Percentiles rank a stretch among this genome's conserved stretches.
Evolutionary conservation across 2,113 vertebrate genomes (phyloP).

Genomic region (Heloderma charlesbogerti): DNA sequence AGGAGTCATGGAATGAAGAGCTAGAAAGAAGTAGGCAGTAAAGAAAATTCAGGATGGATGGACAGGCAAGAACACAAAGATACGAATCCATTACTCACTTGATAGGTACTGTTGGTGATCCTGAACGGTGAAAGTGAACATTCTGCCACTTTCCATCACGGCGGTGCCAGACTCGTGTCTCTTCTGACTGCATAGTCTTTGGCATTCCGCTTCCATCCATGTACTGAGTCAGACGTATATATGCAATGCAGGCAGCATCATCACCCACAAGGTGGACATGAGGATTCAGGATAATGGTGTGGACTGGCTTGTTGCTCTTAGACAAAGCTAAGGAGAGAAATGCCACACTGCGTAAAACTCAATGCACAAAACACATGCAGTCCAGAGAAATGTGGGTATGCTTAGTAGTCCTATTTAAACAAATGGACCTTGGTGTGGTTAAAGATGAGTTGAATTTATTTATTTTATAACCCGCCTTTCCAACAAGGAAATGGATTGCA

Average conservation of each 20-base stretch:
- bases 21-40: background rate
- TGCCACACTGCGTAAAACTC: background rate
- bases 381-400: background rate
- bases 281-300: constrained; percentile 96
- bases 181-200: constrained; percentile 96
- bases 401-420: background rate
- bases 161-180: constrained; percentile 96
- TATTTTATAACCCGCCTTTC: too few relatives aligned
- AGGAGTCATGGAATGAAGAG: background rate
- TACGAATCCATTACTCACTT: constrained; percentile 80
- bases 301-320: constrained; percentile 90
- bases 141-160: constrained; percentile 98
- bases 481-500: background rate
- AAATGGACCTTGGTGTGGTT: background rate
- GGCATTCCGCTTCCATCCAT: constrained; percentile 89
- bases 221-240: constrained; percentile 96
- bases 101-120: constrained; percentile 91
- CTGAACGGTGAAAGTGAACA: constrained; percentile 97
- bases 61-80: too few relatives aligned
- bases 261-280: constrained; percentile 96
- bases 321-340: constrained; percentile 83
- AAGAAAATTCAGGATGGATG: background rate
- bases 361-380: background rate
- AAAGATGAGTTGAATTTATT: background rate
- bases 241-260: constrained; percentile 95